These are phyloP conservation scores for Drosophila dunni DNA, from an alignment of 1,140 invertebrate species.

Conservation along the genomic window DNA sequence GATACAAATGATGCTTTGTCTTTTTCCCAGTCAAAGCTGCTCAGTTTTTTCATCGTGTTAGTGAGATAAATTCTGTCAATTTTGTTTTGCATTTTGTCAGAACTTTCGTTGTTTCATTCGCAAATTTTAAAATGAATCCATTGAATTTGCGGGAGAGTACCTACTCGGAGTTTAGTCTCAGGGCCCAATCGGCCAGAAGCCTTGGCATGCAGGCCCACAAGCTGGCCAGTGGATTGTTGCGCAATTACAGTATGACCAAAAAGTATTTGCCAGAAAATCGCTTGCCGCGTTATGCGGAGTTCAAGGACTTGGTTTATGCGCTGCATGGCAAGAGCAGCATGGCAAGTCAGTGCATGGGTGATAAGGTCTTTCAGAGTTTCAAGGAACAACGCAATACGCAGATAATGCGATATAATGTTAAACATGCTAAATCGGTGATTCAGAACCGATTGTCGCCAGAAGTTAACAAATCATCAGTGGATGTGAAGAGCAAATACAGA, in stretches of 20 bases:
- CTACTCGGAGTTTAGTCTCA: slow-evolving; percentile 1
- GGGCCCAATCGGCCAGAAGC: background rate
- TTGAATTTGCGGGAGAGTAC: background rate
- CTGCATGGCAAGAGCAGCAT: background rate
- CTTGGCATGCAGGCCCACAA: background rate
- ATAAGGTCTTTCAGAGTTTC: background rate
- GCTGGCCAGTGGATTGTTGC: slow-evolving; percentile 6
- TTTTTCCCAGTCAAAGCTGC: background rate
- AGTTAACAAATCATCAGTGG: background rate
- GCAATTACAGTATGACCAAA: background rate
- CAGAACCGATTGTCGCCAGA: background rate
- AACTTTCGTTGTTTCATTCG: background rate
- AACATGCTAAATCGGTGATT: background rate
- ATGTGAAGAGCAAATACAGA: background rate
- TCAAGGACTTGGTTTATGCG: slow-evolving; percentile 9
- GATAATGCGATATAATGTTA: background rate
- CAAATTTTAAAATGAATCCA: slow-evolving; percentile 7
- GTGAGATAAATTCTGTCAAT: background rate
- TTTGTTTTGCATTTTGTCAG: slow-evolving; percentile 5
- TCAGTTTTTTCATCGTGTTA: background rate
- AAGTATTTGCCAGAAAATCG: background rate
- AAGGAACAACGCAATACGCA: background rate
- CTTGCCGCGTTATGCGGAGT: slow-evolving; percentile 12
- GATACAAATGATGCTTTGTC: background rate
- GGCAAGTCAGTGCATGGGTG: background rate